These are phyloP conservation scores for Clarias fuscus DNA, from an alignment of 2,797 vertebrate genomes.

Conservation along the genomic window DNA sequence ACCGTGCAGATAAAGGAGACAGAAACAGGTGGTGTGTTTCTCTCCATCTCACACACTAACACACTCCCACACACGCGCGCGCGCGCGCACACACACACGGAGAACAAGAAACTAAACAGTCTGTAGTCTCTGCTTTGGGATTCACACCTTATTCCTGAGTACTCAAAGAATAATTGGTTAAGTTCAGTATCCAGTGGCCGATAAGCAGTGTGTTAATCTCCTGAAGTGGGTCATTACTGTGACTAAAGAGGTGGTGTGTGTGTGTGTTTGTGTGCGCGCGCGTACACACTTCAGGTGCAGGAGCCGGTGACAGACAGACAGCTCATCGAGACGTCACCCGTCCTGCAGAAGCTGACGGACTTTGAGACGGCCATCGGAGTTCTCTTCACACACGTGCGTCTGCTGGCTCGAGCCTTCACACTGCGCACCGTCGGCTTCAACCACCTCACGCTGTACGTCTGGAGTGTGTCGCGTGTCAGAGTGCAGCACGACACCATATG, in stretches of 20 bases:
- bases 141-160: not conserved
- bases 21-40: not conserved
- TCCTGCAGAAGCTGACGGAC: slow-evolving; percentile 92
- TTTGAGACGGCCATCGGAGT: slow-evolving; percentile 95
- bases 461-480: not conserved
- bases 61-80: too few species aligned
- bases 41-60: not conserved
- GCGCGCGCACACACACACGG: too few species aligned
- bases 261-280: too few species aligned
- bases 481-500: not conserved
- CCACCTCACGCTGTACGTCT: slow-evolving; percentile 92
- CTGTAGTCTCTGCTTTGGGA: not conserved
- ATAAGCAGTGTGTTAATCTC: not conserved
- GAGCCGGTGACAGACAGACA: slow-evolving; percentile 94
- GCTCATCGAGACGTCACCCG: slow-evolving; percentile 95
- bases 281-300: slow-evolving; percentile 79
- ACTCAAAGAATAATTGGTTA: not conserved
- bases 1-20: not conserved
- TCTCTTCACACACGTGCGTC: slow-evolving; percentile 91
- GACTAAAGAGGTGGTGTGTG: not conserved
- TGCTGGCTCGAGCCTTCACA: slow-evolving; percentile 93
- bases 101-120: not conserved
- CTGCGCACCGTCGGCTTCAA: slow-evolving; percentile 98
- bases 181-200: not conserved
- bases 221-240: not conserved